Evolutionary conservation across 2,113 vertebrate genomes (phyloP).

Genomic region (Phyllopteryx taeniolatus): DNA sequence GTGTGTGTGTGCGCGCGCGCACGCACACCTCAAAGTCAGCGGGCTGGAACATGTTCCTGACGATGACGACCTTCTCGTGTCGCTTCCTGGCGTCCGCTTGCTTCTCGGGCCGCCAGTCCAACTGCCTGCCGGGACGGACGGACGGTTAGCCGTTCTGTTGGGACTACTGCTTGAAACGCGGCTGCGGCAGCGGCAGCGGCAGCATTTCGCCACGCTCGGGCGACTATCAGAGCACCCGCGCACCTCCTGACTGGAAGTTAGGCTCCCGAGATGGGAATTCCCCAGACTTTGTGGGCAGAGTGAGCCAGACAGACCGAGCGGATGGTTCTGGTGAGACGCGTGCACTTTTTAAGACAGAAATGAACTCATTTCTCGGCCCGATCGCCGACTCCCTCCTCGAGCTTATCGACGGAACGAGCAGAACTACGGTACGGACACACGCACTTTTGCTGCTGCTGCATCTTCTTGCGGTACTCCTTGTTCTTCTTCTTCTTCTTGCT

Average conservation of each 20-base stretch:
- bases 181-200: background rate
- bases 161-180: no score
- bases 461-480: conserved; percentile 91
- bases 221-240: background rate
- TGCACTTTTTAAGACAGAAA: no score
- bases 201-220: no score
- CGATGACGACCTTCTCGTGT: conserved; percentile 88
- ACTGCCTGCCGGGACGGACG: conserved; percentile 74
- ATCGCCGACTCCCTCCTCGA: no score
- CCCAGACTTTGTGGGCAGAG: no score
- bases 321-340: no score
- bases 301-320: no score
- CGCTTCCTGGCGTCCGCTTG: conserved; percentile 77
- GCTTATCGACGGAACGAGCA: no score
- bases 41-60: conserved; percentile 97
- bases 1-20: background rate
- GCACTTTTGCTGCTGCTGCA: conserved; percentile 91
- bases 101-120: conserved; percentile 97
- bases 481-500: conserved; percentile 94
- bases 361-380: no score
- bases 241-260: background rate
- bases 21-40: conserved; percentile 87
- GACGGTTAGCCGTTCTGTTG: no score
- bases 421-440: background rate
- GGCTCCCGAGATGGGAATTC: no score